Conservation (phyloP, 2,113 vertebrate genomes). For the Rutilus rutilus region DNA sequence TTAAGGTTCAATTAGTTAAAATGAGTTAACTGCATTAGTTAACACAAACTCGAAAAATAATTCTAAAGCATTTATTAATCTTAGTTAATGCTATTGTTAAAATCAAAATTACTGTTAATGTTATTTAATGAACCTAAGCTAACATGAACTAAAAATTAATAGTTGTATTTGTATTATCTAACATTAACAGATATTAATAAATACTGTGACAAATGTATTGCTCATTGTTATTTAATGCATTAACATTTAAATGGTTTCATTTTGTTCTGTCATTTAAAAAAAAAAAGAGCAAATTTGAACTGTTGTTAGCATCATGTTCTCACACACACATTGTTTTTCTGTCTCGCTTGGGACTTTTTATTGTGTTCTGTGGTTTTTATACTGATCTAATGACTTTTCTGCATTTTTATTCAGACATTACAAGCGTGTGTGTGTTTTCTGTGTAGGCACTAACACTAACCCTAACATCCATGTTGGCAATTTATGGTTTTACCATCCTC, state of each 20-base stretch:
- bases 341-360: background rate
- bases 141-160: background rate
- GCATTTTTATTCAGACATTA: background rate
- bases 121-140: background rate
- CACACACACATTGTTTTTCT: background rate
- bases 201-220: background rate
- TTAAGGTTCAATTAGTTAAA: background rate
- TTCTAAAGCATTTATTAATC: background rate
- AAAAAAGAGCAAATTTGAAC: no score
- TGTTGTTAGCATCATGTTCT: background rate
- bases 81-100: background rate
- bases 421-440: background rate
- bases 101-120: background rate
- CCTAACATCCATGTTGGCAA: background rate
- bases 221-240: background rate
- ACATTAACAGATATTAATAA: background rate
- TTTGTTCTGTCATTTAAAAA: background rate
- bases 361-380: background rate
- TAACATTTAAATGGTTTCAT: background rate
- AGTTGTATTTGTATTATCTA: background rate
- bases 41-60: background rate
- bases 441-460: background rate
- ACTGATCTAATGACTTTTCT: background rate
- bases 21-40: background rate
- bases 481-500: background rate